Evolutionary conservation across 2,888 invertebrate genomes (phyloP), one percentile per base, ranked within the genome.

Genomic region (Macrostomum cliftonense): DNA sequence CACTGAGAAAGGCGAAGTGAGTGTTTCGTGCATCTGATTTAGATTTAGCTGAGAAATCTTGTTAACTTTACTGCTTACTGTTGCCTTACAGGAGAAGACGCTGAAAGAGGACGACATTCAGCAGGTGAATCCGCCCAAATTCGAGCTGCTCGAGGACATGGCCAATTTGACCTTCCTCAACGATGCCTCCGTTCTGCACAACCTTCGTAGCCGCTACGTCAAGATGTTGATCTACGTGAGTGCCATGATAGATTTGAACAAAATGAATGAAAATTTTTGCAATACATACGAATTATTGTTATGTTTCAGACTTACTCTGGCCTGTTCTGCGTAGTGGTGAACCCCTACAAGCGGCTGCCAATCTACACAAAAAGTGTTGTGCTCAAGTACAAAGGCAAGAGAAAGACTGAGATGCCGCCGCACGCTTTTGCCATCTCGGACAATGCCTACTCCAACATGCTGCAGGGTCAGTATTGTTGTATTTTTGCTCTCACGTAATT

Each of bases 401-500:
- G 95, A 78, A 85, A 89, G 77, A 87, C 83, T 77, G 97, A 97
- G 78, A 93, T 97, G 71, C 97, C 97, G 67, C 97, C 97, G 64
- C 97, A 97, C 76, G 83, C 97, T 76, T 97, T 95, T 77, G 91
- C 95, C 76, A 89, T 97, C 76, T 89, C 95, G 78, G 97, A 97
- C 75, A 95, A 93, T 74, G 95, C 97, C 68, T 97, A 97, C 78
- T 87, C 88, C 71, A 89, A 93, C 82, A 97, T 97, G 97, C 81
- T 95, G 76, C 86, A 88, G 77, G 93, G 82, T 81, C 20, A 46
- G 42, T 28, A 9, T 4, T 28, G 9, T 4, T 9, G 9, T 28
- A 9, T 28, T 4, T 28, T 28, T 9, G 9, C 9, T 28, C 9
- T 28, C 28, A 28, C 9, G 4, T 28, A 9, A 28, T 28, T 2